Base-by-base conservation (phyloP, 2,888 invertebrate genomes). In the Chrysolina haemoptera region DNA sequence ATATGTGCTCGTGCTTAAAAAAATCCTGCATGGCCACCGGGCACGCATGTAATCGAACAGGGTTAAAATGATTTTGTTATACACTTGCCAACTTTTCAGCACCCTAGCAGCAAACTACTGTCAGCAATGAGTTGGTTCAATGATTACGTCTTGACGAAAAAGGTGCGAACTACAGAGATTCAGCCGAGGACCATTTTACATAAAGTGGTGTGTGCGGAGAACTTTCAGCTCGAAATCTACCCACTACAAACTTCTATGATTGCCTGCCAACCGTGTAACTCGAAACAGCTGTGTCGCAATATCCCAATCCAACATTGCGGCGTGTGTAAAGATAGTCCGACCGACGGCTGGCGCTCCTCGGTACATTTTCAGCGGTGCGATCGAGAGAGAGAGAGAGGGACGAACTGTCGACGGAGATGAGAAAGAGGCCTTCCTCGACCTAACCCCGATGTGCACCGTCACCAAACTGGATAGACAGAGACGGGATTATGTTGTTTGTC, bases 261-360 rank as follows among this genome's bases (percentile, higher is more conserved):
- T 64, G 71, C 75, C 76, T 68, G 71, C 75, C 77, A 80, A 79
- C 78, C 81, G 82, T 82, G 82, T 79, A 81, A 82, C 80, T 77
- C 75, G 79, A 79, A 82, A 80, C 82, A 82, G 82, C 82, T 82
- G 82, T 80, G 66, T 73, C 66, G 55, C 59, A n/a, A 65, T 70
- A 67, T 59, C 59, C 59, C 59, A 59, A 59, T 59, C 27, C 59
- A 27, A 59, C 59, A 11, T 59, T 59, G 59, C 35, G 59, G 59
- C 59, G 35, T 59, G 59, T 59, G 59, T 59, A 59, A 22, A 59
- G 35, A 59, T 59, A 59, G 27, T 27, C 59, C 16, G 50, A 50
- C 35, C 50, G 18, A 50, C 50, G 59, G 35, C 59, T 59, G 35
- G 59, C 59, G 59, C 59, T 59, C 27, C 27, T 35, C 35, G n/a